Conservation (phyloP, 2,113 vertebrate genomes). For the Ginglymostoma cirratum region DNA sequence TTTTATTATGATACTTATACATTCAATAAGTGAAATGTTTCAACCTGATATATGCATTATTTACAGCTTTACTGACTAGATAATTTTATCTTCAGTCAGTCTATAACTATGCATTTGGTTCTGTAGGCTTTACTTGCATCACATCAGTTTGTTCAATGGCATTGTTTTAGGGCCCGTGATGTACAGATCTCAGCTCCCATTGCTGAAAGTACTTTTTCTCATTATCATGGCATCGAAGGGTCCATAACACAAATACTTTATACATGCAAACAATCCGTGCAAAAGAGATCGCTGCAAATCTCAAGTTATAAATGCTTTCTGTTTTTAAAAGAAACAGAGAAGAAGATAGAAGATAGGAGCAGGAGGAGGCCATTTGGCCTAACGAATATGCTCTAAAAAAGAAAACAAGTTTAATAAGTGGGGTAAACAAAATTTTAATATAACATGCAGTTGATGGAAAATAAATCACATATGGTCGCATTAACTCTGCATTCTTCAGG, state of each 20-base stretch:
- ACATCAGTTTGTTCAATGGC: background rate
- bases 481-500: background rate
- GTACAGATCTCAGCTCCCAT: background rate
- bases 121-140: background rate
- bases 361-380: no score
- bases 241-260: background rate
- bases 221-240: background rate
- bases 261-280: background rate
- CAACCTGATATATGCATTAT: background rate
- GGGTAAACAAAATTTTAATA: background rate
- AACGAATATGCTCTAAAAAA: no score
- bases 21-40: background rate
- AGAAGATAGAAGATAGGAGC: no score
- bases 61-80: background rate
- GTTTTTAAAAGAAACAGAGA: background rate
- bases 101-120: background rate
- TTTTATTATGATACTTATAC: conserved; percentile 28
- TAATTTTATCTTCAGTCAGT: background rate
- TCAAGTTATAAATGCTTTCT: background rate
- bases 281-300: background rate
- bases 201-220: background rate
- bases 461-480: background rate
- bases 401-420: background rate
- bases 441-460: background rate
- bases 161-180: background rate